These are phyloP conservation scores for Vannuccia rotundouncinata DNA, from an alignment of 2,888 invertebrate species.

Conservation along the genomic window DNA sequence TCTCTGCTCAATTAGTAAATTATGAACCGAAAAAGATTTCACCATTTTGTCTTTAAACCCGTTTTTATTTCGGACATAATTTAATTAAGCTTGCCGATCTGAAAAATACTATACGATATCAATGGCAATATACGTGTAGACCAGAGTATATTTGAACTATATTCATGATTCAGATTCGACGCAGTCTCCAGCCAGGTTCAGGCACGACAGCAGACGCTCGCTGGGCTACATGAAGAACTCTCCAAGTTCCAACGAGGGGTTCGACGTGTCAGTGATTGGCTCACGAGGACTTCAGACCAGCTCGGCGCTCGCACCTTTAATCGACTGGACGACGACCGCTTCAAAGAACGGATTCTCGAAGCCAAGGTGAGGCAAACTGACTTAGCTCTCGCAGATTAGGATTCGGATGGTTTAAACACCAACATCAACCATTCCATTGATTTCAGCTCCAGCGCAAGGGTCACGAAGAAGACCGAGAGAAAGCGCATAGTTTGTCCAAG, in stretches of 20 bases:
- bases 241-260: conserved; percentile 24
- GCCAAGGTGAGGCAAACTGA: conserved; percentile 30
- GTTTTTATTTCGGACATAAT: too few species aligned
- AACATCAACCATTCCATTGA: too few species aligned
- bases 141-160: too few species aligned
- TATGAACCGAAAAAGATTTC: too few species aligned
- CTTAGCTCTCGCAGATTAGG: too few species aligned
- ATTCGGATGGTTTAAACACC: too few species aligned
- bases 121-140: too few species aligned
- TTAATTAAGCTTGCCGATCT: too few species aligned
- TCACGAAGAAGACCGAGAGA: conserved; percentile 10
- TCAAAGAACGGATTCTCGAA: conserved; percentile 23
- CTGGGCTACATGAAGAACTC: not conserved
- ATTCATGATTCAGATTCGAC: conserved; percentile 19
- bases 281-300: not conserved
- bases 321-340: conserved; percentile 32
- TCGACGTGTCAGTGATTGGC: conserved; percentile 28
- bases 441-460: conserved; percentile 19
- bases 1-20: too few species aligned
- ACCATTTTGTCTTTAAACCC: too few species aligned
- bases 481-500: not conserved
- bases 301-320: conserved; percentile 32
- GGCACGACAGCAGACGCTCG: conserved; percentile 12
- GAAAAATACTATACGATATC: too few species aligned
- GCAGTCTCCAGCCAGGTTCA: not conserved